These are phyloP conservation scores for Penaeus monodon DNA, from an alignment of 2,888 invertebrate genomes.

Conservation along the genomic window DNA sequence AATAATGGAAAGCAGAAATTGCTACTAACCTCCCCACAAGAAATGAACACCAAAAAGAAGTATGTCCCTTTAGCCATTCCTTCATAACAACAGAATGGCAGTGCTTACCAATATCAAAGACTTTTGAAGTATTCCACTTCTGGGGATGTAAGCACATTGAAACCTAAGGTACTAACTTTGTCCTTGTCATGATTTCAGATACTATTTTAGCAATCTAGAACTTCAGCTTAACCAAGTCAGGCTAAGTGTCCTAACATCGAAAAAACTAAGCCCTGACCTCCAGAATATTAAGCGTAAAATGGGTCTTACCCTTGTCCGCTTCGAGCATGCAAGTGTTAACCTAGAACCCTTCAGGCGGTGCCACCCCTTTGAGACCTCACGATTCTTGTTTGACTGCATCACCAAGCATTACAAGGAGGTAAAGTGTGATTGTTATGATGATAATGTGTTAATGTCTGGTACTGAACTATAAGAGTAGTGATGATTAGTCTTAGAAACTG, in stretches of 20 bases:
- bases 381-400: constrained; percentile 84
- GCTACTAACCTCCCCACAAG: no score
- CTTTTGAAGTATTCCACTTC: not conserved
- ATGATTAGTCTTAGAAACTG: no score
- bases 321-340: constrained; percentile 96
- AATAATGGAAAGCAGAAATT: no score
- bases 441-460: no score
- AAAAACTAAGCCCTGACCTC: constrained; percentile 83
- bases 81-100: no score
- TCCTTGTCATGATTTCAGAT: constrained; percentile 32
- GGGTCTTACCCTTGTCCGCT: constrained; percentile 86
- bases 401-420: constrained; percentile 85
- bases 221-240: constrained; percentile 85
- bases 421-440: not conserved
- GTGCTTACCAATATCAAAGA: no score
- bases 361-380: constrained; percentile 92
- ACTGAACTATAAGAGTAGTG: no score
- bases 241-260: constrained; percentile 89
- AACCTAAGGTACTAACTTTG: not conserved
- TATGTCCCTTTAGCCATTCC: no score
- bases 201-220: constrained; percentile 83
- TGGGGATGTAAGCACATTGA: not conserved
- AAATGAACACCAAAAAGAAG: no score
- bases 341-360: constrained; percentile 87
- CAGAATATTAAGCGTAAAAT: constrained; percentile 85